Percentiles rank a stretch among this genome's conserved stretches.
phyloP scores from a whole-genome alignment of 2,888 invertebrate genomes.

The Steinernema scapterisci region DNA sequence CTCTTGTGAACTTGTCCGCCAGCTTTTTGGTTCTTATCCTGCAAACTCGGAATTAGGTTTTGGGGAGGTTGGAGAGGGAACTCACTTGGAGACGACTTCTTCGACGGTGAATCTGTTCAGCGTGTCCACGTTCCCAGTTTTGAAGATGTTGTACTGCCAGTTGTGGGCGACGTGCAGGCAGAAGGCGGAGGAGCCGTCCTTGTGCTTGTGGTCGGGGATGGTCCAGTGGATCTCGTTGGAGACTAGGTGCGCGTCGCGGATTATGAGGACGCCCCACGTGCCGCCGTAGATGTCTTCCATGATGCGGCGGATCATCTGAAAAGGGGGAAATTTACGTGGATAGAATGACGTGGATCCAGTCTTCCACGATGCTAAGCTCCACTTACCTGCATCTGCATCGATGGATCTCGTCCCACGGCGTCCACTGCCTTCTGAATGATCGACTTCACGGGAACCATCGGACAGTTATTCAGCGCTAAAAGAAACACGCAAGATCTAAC shows the following conservation, averaged over 20 bases:
- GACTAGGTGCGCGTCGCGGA: slow-evolving; percentile 57
- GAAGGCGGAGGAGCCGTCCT: slow-evolving; percentile 63
- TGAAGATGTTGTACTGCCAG: slow-evolving; percentile 67
- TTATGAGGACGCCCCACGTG: slow-evolving; percentile 65
- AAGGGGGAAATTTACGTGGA: background rate
- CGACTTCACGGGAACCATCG: slow-evolving; percentile 54
- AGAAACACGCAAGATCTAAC: background rate
- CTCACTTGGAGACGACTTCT: slow-evolving; percentile 50
- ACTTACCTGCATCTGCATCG: slow-evolving; percentile 24
- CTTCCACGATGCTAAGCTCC: background rate
- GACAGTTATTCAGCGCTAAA: slow-evolving; percentile 64
- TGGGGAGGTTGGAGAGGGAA: background rate
- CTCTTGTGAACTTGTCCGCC: background rate
- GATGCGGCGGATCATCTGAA: slow-evolving; percentile 63
- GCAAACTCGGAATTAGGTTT: background rate
- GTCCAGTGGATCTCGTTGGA: slow-evolving; percentile 66
- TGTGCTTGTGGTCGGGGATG: slow-evolving; percentile 63
- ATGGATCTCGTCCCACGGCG: background rate
- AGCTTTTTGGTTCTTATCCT: slow-evolving; percentile 8
- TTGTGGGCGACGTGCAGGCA: slow-evolving; percentile 56
- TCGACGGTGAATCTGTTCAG: slow-evolving; percentile 63
- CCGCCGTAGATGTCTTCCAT: slow-evolving; percentile 67
- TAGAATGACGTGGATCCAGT: too few species aligned
- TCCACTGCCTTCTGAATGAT: slow-evolving; percentile 51
- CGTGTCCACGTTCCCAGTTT: slow-evolving; percentile 61